Evolutionary conservation across 2,113 vertebrate genomes (phyloP), one percentile per base, ranked within the genome.

Genomic region (Cyanoderma ruficeps): DNA sequence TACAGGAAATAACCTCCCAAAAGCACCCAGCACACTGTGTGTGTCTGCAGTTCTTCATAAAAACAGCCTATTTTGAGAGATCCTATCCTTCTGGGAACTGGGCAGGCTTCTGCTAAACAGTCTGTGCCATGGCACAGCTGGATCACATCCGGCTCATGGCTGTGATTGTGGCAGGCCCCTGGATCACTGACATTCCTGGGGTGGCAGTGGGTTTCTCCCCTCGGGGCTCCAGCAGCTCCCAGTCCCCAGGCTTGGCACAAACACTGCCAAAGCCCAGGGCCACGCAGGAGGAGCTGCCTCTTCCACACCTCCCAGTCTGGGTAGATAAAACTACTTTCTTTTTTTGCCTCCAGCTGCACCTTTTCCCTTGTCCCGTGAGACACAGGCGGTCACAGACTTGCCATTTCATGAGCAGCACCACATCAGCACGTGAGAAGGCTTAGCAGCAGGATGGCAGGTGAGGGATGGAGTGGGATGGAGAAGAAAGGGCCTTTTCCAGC

Each of bases 11-110:
- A 63, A 89, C 50, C 33, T 81, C 77, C 74, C 31, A 47, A 35
- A 46, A 91, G 59, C 46, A 64, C 25, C 20, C 80, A 70, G 80
- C 76, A 74, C 37, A 81, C 33, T 30, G 31, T 0, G 31, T 0
- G 0, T 57, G 56, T 42, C 89, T 47, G 69, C 69, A 35, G 39
- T 75, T 67, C 77, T 52, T 67, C 30, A 12, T 68, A 61, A 68
- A 39, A 87, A 56, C 74, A 78, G 41, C 76, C 83, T 92, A 77
- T 95, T 96, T 65, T 92, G 76, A 91, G 91, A 96, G 33, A 90
- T 41, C 67, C 1, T 83, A 71, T 57, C 67, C 76, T 94, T 83
- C 91, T 61, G 93, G 86, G 94, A 96, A 96, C 11, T 7, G 59
- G 75, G 68, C n/a, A 89, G 76, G 53, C 44, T 92, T 89, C 91